phyloP scores from a whole-genome alignment of 2,888 invertebrate genomes.

The Dexiosoma caninum region DNA sequence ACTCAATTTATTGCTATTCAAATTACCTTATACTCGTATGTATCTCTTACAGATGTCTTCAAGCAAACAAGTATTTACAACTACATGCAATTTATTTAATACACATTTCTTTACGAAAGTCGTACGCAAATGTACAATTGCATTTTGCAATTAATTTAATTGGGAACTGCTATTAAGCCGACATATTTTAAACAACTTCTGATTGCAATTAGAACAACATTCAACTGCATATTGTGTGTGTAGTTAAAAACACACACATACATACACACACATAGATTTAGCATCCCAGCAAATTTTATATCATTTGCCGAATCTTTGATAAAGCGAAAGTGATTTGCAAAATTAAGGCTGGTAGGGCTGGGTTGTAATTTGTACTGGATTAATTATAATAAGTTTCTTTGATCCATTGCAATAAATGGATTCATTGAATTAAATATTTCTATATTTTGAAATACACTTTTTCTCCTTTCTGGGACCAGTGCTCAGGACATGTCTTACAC shows the following conservation, averaged over 20 bases:
- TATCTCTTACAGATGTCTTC: background rate
- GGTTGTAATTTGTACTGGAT: too few species aligned
- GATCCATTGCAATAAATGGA: too few species aligned
- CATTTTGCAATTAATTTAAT: constrained; percentile 71
- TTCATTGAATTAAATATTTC: too few species aligned
- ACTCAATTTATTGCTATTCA: too few species aligned
- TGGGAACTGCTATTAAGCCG: constrained; percentile 62
- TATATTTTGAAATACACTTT: too few species aligned
- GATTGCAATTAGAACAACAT: constrained; percentile 28
- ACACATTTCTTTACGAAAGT: constrained; percentile 5
- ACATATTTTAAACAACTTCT: constrained; percentile 46
- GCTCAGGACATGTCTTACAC: too few species aligned
- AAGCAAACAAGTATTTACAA: background rate
- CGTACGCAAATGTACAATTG: constrained; percentile 61
- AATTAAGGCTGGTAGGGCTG: too few species aligned
- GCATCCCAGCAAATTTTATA: background rate
- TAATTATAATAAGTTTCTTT: too few species aligned
- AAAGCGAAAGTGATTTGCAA: too few species aligned
- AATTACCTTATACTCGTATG: constrained; percentile 19
- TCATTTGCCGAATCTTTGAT: too few species aligned
- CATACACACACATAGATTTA: background rate
- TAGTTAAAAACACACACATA: background rate
- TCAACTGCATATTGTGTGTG: background rate
- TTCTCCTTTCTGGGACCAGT: too few species aligned
- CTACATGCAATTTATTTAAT: background rate